A percentile compares a stretch with the other conserved stretches of the same genome.
phyloP scores from a whole-genome alignment of 2,888 invertebrate genomes.

The Branchipolynoe longqiensis region DNA sequence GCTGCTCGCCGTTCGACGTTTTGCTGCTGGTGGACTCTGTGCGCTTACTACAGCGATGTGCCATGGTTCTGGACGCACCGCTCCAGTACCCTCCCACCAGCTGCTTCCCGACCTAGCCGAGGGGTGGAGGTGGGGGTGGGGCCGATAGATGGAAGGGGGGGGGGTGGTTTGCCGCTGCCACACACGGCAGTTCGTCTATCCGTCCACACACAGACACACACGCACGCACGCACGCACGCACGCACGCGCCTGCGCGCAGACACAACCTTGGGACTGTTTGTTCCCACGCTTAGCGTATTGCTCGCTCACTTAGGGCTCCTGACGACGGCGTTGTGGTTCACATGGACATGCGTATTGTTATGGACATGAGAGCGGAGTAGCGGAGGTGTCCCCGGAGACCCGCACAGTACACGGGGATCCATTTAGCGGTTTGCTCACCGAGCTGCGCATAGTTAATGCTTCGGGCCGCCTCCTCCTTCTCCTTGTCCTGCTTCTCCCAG shows the following conservation, averaged over 20 bases:
- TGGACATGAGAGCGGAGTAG: not conserved
- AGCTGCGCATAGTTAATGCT: constrained; percentile 34
- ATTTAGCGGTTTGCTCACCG: not conserved
- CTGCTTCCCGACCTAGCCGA: not conserved
- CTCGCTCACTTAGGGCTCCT: too few relatives aligned
- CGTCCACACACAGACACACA: too few relatives aligned
- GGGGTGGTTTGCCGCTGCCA: too few relatives aligned
- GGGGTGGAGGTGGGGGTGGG: not conserved
- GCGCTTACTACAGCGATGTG: constrained; percentile 59
- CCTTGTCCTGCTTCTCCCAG: constrained; percentile 25
- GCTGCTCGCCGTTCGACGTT: constrained; percentile 61
- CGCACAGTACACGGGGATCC: constrained; percentile 1
- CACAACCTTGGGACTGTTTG: constrained; percentile 11
- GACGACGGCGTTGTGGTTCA: constrained; percentile 36
- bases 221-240: too few relatives aligned
- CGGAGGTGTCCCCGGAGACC: not conserved
- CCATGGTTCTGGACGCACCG: constrained; percentile 55
- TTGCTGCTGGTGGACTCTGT: constrained; percentile 58
- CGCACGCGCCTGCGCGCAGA: constrained; percentile 1
- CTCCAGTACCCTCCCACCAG: not conserved
- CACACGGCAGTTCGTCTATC: too few relatives aligned
- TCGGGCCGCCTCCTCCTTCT: too few relatives aligned
- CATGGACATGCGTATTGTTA: constrained; percentile 27
- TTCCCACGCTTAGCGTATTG: too few relatives aligned
- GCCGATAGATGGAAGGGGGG: not conserved